Evolutionary conservation across 2,113 vertebrate species (phyloP), one percentile per base, ranked within the genome.

Genomic region (Lucifuga dentata): DNA sequence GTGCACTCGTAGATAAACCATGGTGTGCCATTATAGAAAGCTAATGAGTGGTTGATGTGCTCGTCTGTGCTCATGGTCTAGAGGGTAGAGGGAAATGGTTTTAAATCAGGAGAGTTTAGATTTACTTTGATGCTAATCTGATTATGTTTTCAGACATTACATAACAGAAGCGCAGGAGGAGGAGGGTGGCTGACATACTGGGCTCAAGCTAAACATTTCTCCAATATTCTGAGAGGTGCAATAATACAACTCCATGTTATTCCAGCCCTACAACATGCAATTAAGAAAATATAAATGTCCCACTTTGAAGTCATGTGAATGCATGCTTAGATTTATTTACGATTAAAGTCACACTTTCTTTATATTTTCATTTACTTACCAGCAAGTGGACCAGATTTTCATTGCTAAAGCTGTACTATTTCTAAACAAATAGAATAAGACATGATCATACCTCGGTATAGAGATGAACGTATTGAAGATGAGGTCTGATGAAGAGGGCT

Each of bases 1-100:
- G 92, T 90, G 32, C 97, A 98, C 23, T 89, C 84, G 0, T 45
- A 80, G 55, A 95, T 9, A 1, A 92, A 94, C 89, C 94, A 92
- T 7, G 94, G 93, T 1, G 58, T 95, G 69, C 41, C 92, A 0
- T 91, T 89, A 0, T 15, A 5, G 78, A 5, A 24, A 36, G 68
- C 70, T 0, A 64, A 15, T 0, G 94, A 92, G 73, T 78, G 73
- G 90, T 96, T 96, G 91, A 92, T 91, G 58, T 87, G 71, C 6
- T 92, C 91, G 0, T 64, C 39, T 0, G 45, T 16, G 21, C 83
- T 87, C 2, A 72, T 84, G 2, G 17, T 89, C 88, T 90, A 64
- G 3, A 60, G 23, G 12, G 57, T 68, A 76, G 53, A 78, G 24
- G 13, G 11, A 77, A 75, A 73, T 11, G 8, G 59, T 56, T 76